A percentile compares a stretch with the other conserved stretches of the same genome.
Evolutionary conservation across 2,888 invertebrate genomes (phyloP).

Genomic region (Lycophotia porphyrea): DNA sequence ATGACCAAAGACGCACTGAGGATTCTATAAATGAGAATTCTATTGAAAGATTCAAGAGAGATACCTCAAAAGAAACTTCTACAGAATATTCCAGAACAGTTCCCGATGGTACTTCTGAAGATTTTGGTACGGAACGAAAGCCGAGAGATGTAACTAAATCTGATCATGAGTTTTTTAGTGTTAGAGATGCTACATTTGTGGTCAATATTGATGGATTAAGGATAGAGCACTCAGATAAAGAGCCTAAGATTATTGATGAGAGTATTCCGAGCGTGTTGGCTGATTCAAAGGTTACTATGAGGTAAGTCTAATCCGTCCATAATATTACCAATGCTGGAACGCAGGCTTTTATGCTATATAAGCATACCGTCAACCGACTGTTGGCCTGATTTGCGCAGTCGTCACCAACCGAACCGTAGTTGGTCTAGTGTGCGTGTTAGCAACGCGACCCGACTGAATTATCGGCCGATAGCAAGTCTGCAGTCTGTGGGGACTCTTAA

Average conservation of each 20-base stretch:
- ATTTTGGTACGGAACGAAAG: conserved; percentile 36
- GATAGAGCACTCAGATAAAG: conserved; percentile 90
- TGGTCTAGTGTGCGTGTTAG: too few species aligned
- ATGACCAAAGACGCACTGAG: conserved; percentile 6
- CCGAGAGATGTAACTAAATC: conserved; percentile 62
- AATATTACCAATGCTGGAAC: neutral
- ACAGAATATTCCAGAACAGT: conserved; percentile 1
- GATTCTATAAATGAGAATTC: conserved; percentile 44
- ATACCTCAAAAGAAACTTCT: conserved; percentile 5
- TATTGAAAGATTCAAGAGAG: conserved; percentile 27
- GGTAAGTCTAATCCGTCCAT: conserved; percentile 69
- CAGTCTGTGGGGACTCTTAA: too few species aligned
- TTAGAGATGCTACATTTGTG: conserved; percentile 60
- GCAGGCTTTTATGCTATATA: neutral
- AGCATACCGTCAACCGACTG: too few species aligned
- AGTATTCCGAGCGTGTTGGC: conserved; percentile 93
- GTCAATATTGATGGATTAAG: conserved; percentile 89
- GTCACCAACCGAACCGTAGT: too few species aligned
- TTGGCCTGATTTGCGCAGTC: too few species aligned
- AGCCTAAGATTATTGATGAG: conserved; percentile 86
- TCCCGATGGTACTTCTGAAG: neutral
- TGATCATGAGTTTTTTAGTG: conserved; percentile 70
- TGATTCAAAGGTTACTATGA: conserved; percentile 89
- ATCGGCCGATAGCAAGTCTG: too few species aligned
- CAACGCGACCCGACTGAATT: too few species aligned